Base-by-base conservation (phyloP, 2,888 invertebrate genomes). In the Aleiodes testaceus region DNA sequence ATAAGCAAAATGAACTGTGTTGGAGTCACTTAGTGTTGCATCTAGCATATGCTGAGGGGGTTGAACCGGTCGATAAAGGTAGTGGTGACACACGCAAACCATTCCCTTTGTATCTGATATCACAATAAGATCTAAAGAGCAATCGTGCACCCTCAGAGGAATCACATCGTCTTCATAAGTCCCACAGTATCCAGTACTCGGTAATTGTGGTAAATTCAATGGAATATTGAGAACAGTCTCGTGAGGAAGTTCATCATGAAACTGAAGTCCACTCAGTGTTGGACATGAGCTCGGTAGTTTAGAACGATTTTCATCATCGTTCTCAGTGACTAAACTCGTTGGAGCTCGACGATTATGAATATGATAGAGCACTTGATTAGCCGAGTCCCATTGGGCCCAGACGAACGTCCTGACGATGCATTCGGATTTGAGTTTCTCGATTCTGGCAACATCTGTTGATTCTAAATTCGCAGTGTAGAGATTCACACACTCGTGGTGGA, bases 211-310 rank as follows among this genome's bases (percentile, higher is more conserved):
- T 70, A 95, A 87, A 87, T 94, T 95, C 71, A 96, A 87, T 0
- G 95, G 96, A 79, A 95, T 95, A 87, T 95, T 96, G 9, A 96
- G 86, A 86, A 96, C 95, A 75, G 95, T 95, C 87, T 96, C 96
- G 76, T 95, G 94, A 0, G 95, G 96, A 79, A 95, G 88, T 83
- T 95, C 94, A 52, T 95, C 94, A 82, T 96, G 95, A 85, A 96
- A 96, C 86, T 96, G 96, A 70, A 95, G 89, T 12, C 95, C 95
- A 6, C 95, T 95, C 7, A 96, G 88, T 0, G 93, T 93, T 5
- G 95, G 94, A 59, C 92, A 92, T 22, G 81, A 77, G 65, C 78
- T 79, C 20, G 79, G 76, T 36, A 89, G 88, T 44, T 90, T 90
- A 55, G 89, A 88, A 80, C 88, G 88, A 66, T 88, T 88, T 72